phyloP scores from a whole-genome alignment of 2,888 invertebrate species.

The Prenolepis imparis region DNA sequence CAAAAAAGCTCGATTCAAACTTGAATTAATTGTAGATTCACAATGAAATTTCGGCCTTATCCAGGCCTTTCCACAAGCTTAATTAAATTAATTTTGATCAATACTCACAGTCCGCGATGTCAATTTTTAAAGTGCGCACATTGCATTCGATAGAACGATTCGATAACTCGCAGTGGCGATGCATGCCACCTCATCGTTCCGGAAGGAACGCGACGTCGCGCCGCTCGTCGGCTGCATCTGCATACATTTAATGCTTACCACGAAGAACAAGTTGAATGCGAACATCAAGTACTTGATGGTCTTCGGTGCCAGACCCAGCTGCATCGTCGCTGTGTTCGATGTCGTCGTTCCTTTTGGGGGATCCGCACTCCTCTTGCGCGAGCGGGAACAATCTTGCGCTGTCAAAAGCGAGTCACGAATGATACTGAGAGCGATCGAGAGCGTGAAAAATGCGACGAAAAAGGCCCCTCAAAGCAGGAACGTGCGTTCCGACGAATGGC shows the following conservation, averaged over 20 bases:
- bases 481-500: constrained; percentile 24
- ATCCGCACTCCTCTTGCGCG: not conserved
- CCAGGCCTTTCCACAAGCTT: not conserved
- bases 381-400: not conserved
- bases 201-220: not conserved
- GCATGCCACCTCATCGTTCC: constrained; percentile 46
- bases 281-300: constrained; percentile 90
- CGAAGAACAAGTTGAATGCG: constrained; percentile 91
- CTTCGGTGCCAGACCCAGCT: constrained; percentile 35
- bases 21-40: not conserved
- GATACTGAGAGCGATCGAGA: constrained; percentile 19
- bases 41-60: not conserved
- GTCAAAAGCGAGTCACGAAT: constrained; percentile 21
- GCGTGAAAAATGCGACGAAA: constrained; percentile 37
- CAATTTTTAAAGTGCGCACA: not conserved
- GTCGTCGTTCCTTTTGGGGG: not conserved
- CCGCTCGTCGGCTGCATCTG: not conserved
- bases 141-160: constrained; percentile 6
- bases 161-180: constrained; percentile 34
- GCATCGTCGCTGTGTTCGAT: not conserved
- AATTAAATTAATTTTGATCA: not conserved
- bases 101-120: not conserved
- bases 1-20: not conserved
- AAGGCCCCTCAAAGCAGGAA: constrained; percentile 22
- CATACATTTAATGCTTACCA: constrained; percentile 89